phyloP scores from a whole-genome alignment of 1,140 invertebrate genomes.

The Brachystomella parvula region DNA sequence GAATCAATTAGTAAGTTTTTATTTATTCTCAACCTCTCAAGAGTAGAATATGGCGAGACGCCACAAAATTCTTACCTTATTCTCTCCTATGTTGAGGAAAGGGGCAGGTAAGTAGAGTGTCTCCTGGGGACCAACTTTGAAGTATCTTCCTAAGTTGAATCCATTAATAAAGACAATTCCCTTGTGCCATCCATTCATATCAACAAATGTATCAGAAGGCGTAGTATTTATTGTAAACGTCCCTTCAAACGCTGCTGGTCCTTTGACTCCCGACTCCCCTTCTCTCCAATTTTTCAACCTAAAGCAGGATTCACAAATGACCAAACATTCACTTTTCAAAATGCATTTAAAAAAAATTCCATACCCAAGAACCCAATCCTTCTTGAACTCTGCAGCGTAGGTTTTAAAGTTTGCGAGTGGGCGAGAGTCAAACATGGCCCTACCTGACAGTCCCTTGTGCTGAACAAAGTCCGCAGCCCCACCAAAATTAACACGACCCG shows the following conservation, averaged over 20 bases:
- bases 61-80: conserved; percentile 44
- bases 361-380: conserved; percentile 42
- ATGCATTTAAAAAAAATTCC: not conserved
- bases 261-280: conserved; percentile 5
- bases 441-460: conserved; percentile 46
- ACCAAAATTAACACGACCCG: conserved; percentile 49
- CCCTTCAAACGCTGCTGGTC: conserved; percentile 40
- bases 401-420: conserved; percentile 42
- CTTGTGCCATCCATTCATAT: conserved; percentile 46
- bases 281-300: conserved; percentile 32
- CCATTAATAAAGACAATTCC: conserved; percentile 59
- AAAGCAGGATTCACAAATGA: not conserved
- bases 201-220: conserved; percentile 43
- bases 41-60: too few species aligned
- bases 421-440: conserved; percentile 42
- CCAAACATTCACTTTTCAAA: not conserved
- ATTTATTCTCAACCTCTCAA: too few species aligned
- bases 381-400: conserved; percentile 46
- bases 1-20: not conserved
- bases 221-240: conserved; percentile 38
- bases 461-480: conserved; percentile 40
- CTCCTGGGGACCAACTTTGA: conserved; percentile 50
- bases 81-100: conserved; percentile 47
- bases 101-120: conserved; percentile 55
- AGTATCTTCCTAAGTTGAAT: conserved; percentile 50